These are phyloP conservation scores for Agrypnus murinus DNA, from an alignment of 2,888 invertebrate species.

Conservation along the genomic window DNA sequence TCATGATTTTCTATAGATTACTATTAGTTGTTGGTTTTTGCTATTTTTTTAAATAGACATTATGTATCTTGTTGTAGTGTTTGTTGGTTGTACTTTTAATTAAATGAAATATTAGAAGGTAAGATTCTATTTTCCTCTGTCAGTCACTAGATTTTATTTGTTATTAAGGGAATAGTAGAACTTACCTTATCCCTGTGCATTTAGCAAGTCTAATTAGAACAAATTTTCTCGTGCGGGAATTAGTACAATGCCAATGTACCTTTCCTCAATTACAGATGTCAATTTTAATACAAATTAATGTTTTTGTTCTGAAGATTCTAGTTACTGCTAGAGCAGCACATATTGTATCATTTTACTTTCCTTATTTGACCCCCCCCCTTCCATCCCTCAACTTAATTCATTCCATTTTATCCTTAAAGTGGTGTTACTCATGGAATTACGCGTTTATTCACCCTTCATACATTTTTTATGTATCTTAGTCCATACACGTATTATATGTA, in stretches of 20 bases:
- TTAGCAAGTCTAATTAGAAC: slow-evolving; percentile 3
- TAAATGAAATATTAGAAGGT: too few relatives aligned
- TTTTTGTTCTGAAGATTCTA: background rate
- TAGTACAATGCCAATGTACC: slow-evolving; percentile 3
- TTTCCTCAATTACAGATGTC: slow-evolving; percentile 6
- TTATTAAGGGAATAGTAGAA: background rate
- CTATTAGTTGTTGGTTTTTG: too few relatives aligned
- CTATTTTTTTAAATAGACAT: too few relatives aligned
- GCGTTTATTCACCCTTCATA: slow-evolving; percentile 16
- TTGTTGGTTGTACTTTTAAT: too few relatives aligned
- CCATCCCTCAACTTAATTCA: too few relatives aligned
- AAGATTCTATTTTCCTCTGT: too few relatives aligned
- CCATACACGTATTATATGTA: background rate
- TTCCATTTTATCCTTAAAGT: background rate
- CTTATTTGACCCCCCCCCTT: too few relatives aligned
- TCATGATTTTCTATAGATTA: too few relatives aligned
- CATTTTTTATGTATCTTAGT: background rate
- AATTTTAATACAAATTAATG: slow-evolving; percentile 2
- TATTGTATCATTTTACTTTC: too few relatives aligned
- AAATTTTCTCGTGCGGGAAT: background rate
- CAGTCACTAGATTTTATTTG: too few relatives aligned
- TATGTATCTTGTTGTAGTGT: too few relatives aligned
- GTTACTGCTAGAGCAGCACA: too few relatives aligned
- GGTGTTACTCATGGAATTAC: background rate
- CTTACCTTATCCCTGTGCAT: background rate